phyloP scores from a whole-genome alignment of 2,113 vertebrate species.

The human (Homo sapiens) region GRCh38 chr15:45262001-45262500 shows the following conservation, averaged over 20 bases:
- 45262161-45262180: neutral
- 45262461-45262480: too few relatives aligned
- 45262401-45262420: neutral
- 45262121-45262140: neutral
- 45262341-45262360: conserved; percentile 20
- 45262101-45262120: conserved; percentile 80
- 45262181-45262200: neutral
- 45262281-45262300: conserved; percentile 27
- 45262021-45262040: conserved; percentile 53
- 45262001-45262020: conserved; percentile 73
- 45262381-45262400: neutral
- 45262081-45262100: conserved; percentile 76
- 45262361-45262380: conserved; percentile 6
- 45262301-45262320: conserved; percentile 42
- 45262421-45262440: neutral
- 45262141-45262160: neutral
- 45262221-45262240: neutral
- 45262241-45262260: neutral
- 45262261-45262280: neutral
- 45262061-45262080: conserved; percentile 71
- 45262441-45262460: conserved; percentile 23
- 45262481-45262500: conserved; percentile 16
- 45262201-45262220: neutral
- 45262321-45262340: conserved; percentile 26
- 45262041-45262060: conserved; percentile 75